Base-by-base conservation (phyloP, 2,797 vertebrate genomes). In the Nannoperca australis region DNA sequence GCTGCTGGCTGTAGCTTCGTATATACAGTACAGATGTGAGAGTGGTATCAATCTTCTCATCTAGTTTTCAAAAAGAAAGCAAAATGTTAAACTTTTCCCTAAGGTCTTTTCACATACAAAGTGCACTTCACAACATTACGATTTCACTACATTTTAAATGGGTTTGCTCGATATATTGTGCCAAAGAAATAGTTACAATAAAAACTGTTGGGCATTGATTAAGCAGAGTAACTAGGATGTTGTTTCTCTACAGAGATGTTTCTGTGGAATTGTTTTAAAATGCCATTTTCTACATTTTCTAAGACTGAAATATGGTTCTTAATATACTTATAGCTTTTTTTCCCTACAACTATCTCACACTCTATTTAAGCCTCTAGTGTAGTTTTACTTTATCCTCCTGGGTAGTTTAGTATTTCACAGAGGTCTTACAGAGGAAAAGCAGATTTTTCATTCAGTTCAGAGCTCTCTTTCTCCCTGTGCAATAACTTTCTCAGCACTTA, bases 341-440 rank as follows among this genome's bases (percentile, higher is more conserved):
- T 51, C 49, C 63, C 17, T 56, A 42, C 3, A 63, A 47, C 54
- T 34, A 8, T 40, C n/a, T n/a, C 5, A 7, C 40, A 27, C 13
- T 53, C 24, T 20, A 20, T 15, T 8, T 12, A 1, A 34, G 15
- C 47, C 17, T 42, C 38, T 3, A 9, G 36, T 10, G 32, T 17
- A 38, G 50, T n/a, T 79, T 68, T 59, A 13, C 49, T 73, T 18
- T 30, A 66, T 58, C 30, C 20, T 0, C 7, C 4, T 8, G 53
- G 24, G 30, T n/a, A 20, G 12, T 70, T 70, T 32, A 30, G 38
- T 71, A 70, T 58, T 51, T 58, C 32, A 56, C 27, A 51, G 6
- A 27, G 53, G 47, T 75, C 74, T 81, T 7, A 40, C 40, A 32
- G 56, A 62, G 27, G 24, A 76, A 74, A 82, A 63, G 45, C 38